A percentile compares a stretch with the other conserved stretches of the same genome.
Conservation (phyloP, 37 sponge, comb jelly and placozoan genomes). For the Bolinopsis microptera region DNA sequence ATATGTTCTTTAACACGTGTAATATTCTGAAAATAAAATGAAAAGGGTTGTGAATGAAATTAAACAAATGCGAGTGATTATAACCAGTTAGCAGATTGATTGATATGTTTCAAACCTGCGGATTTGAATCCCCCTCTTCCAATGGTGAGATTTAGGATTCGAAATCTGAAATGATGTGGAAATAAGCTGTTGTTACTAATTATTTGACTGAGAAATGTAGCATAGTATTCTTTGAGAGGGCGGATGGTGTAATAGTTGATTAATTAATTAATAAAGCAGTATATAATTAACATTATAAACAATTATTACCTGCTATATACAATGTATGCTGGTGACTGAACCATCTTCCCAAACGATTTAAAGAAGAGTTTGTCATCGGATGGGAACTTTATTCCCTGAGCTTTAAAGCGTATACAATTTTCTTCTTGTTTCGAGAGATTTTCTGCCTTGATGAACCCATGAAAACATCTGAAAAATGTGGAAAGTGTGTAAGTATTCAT, state of each 20-base stretch:
- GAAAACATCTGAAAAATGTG: constrained; percentile 61
- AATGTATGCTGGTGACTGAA: constrained; percentile 20
- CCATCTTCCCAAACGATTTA: constrained; percentile 14
- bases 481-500: too few species aligned
- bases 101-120: too few species aligned
- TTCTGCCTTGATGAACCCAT: not conserved
- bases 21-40: not conserved
- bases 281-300: too few species aligned
- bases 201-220: too few species aligned
- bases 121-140: not conserved
- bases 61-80: too few species aligned
- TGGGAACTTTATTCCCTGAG: not conserved
- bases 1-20: not conserved
- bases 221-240: too few species aligned
- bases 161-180: constrained; percentile 30
- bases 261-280: too few species aligned
- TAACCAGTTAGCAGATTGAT: too few species aligned
- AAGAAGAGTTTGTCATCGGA: constrained; percentile 5
- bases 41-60: too few species aligned
- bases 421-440: not conserved
- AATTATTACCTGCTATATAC: constrained; percentile 54
- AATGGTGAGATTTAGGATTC: not conserved
- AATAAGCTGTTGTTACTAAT: too few species aligned
- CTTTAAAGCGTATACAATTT: not conserved
- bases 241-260: too few species aligned